These are phyloP conservation scores for Hesperophylax magnus DNA, from an alignment of 1,140 invertebrate genomes.

Conservation along the genomic window DNA sequence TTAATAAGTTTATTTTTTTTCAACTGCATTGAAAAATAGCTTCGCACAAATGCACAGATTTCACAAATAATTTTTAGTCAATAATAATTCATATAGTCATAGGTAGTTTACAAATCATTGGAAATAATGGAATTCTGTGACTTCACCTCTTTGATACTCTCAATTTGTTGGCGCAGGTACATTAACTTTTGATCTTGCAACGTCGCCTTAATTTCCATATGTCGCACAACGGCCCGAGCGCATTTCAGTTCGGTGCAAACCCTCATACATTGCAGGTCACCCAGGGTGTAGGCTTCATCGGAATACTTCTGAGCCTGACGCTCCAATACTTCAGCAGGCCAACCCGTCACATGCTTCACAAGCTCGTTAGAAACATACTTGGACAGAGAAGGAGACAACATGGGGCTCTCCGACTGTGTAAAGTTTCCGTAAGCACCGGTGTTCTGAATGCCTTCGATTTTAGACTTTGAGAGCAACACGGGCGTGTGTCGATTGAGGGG, in stretches of 20 bases:
- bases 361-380: constrained; percentile 88
- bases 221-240: constrained; percentile 85
- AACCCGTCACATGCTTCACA: constrained; percentile 85
- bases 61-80: no score
- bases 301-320: constrained; percentile 84
- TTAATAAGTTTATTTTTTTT: no score
- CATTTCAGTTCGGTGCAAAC: constrained; percentile 90
- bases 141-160: constrained; percentile 82
- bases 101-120: constrained; percentile 41
- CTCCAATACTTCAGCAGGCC: constrained; percentile 86
- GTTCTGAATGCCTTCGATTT: constrained; percentile 55
- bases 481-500: constrained; percentile 43
- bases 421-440: constrained; percentile 52
- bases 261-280: constrained; percentile 86
- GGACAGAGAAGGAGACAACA: constrained; percentile 81
- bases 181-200: constrained; percentile 92
- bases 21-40: no score
- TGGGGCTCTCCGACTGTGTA: constrained; percentile 45
- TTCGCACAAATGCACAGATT: no score
- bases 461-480: constrained; percentile 47
- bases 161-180: constrained; percentile 84
- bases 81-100: no score
- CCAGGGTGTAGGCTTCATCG: constrained; percentile 85
- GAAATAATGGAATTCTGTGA: constrained; percentile 75
- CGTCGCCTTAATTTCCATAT: constrained; percentile 91